Evolutionary conservation across 2,888 invertebrate species (phyloP).

Genomic region (Punctoribates punctum): DNA sequence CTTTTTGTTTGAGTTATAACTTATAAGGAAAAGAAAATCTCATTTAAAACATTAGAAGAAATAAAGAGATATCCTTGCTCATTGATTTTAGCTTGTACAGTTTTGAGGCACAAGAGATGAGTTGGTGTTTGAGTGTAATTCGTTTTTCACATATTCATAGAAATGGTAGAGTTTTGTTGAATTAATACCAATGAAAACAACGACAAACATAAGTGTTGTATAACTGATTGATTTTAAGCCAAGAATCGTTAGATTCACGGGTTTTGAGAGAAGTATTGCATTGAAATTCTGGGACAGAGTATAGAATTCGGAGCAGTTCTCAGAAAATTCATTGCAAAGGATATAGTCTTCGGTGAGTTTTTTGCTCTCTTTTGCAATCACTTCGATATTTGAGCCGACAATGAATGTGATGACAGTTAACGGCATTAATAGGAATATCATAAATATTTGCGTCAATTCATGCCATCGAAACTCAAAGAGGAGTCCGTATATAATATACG

Average conservation of each 20-base stretch:
- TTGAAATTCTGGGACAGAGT: background rate
- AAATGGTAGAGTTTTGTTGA: background rate
- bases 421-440: background rate
- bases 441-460: background rate
- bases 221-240: slow-evolving; percentile 9
- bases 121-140: background rate
- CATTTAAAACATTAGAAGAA: no score
- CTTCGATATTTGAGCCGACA: slow-evolving; percentile 2
- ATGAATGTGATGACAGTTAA: background rate
- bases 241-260: background rate
- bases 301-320: background rate
- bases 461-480: background rate
- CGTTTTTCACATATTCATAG: background rate
- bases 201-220: slow-evolving; percentile 10
- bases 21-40: no score
- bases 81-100: no score
- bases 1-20: no score
- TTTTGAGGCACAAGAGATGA: no score
- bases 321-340: background rate
- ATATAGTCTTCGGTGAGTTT: slow-evolving; percentile 17
- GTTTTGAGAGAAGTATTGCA: slow-evolving; percentile 7
- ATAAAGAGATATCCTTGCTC: no score
- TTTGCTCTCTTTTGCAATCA: background rate
- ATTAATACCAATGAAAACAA: background rate
- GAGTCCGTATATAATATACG: slow-evolving; percentile 1